Evolutionary conservation across 1,140 invertebrate species (phyloP).

Genomic region (Drosophila nasuta): DNA sequence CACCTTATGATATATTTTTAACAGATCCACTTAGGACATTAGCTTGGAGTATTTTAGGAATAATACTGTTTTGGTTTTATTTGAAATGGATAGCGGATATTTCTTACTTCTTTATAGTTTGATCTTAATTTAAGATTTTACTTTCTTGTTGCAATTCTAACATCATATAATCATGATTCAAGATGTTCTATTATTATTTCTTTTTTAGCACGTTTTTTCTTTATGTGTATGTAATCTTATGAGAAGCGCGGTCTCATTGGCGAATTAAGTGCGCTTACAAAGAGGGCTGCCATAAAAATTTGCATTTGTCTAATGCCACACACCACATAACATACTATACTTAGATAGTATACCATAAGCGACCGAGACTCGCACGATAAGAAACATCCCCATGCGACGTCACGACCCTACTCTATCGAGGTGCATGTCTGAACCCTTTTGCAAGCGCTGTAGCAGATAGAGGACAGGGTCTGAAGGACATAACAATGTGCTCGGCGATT

Average conservation of each 20-base stretch:
- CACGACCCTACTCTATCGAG: conserved; percentile 4
- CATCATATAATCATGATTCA: too few species aligned
- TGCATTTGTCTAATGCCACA: conserved; percentile 77
- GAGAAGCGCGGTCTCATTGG: conserved; percentile 61
- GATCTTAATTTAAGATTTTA: too few species aligned
- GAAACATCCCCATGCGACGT: conserved; percentile 6
- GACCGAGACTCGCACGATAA: conserved; percentile 51
- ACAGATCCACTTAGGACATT: too few species aligned
- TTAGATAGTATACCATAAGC: not conserved
- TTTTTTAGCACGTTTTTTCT: too few species aligned
- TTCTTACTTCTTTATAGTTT: too few species aligned
- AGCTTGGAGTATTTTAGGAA: too few species aligned
- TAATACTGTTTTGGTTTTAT: too few species aligned
- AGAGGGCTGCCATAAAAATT: conserved; percentile 73
- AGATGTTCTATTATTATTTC: too few species aligned
- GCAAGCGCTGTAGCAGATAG: conserved; percentile 26
- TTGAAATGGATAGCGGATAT: too few species aligned
- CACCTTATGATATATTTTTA: too few species aligned
- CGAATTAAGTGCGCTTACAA: conserved; percentile 64
- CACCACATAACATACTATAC: conserved; percentile 2
- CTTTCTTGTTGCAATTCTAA: too few species aligned
- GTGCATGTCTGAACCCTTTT: conserved; percentile 59
- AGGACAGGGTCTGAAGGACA: conserved; percentile 48
- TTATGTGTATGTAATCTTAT: conserved; percentile 43
- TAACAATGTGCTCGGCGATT: conserved; percentile 77